A percentile compares a stretch with the other conserved stretches of the same genome.
These are phyloP conservation scores for Cranoglanis bouderius DNA, from an alignment of 2,113 vertebrate genomes.

Conservation along the genomic window DNA sequence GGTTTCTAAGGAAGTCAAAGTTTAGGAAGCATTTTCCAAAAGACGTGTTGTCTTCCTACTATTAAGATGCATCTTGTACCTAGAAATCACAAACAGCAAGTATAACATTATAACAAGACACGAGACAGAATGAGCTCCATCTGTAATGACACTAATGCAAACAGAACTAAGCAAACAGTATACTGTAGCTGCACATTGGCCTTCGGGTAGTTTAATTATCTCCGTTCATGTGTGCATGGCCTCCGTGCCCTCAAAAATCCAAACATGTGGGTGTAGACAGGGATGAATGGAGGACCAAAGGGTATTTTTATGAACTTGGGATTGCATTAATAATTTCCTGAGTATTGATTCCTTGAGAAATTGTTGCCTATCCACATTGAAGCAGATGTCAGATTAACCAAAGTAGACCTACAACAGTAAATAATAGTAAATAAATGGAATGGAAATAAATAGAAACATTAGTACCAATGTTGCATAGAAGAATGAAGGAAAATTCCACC, in stretches of 20 bases:
- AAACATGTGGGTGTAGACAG: constrained; percentile 6
- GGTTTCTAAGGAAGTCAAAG: neutral
- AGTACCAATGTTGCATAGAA: neutral
- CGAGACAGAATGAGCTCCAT: neutral
- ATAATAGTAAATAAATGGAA: neutral
- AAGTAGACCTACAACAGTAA: neutral
- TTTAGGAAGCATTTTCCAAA: neutral
- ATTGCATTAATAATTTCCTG: constrained; percentile 19
- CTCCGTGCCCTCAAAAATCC: neutral
- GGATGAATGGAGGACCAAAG: neutral
- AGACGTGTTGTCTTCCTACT: neutral
- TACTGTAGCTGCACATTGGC: neutral
- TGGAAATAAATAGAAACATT: neutral
- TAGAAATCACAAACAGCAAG: neutral
- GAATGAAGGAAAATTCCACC: neutral
- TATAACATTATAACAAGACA: neutral
- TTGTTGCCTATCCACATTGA: too few relatives aligned
- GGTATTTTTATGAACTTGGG: constrained; percentile 20
- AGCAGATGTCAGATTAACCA: neutral
- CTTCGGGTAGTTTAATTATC: neutral
- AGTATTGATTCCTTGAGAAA: constrained; percentile 9
- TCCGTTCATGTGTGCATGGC: neutral
- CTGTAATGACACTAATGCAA: neutral
- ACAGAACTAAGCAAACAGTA: constrained; percentile 6
- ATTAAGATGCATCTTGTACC: neutral